A percentile compares a stretch with the other conserved stretches of the same genome.
phyloP scores from a whole-genome alignment of 1,140 invertebrate genomes.

The Pygmarrhopalites habei region DNA sequence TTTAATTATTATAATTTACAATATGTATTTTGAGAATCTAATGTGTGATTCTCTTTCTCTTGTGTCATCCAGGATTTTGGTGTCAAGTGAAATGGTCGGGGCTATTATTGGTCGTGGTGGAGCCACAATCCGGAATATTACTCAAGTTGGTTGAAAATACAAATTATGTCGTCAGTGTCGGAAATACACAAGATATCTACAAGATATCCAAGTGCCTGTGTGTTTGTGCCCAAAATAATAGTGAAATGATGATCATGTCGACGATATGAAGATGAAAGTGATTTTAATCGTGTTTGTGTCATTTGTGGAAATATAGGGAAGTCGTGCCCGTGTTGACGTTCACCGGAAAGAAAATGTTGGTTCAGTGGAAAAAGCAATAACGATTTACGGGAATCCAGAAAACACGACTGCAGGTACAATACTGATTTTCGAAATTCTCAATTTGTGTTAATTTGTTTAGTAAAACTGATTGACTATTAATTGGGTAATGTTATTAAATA shows the following conservation, averaged over 20 bases:
- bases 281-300: background rate
- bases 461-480: too few relatives aligned
- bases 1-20: too few relatives aligned
- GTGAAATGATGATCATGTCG: too few relatives aligned
- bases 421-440: too few relatives aligned
- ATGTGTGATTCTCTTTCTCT: constrained; percentile 11
- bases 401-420: constrained; percentile 93
- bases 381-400: constrained; percentile 93
- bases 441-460: too few relatives aligned
- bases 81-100: constrained; percentile 94
- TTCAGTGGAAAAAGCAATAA: constrained; percentile 78
- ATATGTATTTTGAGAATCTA: too few relatives aligned
- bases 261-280: too few relatives aligned
- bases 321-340: constrained; percentile 37
- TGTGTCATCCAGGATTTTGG: constrained; percentile 56
- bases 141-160: constrained; percentile 16
- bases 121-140: constrained; percentile 35
- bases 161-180: too few relatives aligned
- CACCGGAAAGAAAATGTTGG: constrained; percentile 37
- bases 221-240: too few relatives aligned
- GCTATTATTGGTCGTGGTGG: constrained; percentile 89
- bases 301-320: constrained; percentile 20
- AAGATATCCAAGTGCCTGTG: too few relatives aligned
- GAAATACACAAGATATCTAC: too few relatives aligned
- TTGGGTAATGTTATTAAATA: too few relatives aligned